Base-by-base conservation (phyloP, 2,888 invertebrate species). In the Hofmannophila pseudospretella region DNA sequence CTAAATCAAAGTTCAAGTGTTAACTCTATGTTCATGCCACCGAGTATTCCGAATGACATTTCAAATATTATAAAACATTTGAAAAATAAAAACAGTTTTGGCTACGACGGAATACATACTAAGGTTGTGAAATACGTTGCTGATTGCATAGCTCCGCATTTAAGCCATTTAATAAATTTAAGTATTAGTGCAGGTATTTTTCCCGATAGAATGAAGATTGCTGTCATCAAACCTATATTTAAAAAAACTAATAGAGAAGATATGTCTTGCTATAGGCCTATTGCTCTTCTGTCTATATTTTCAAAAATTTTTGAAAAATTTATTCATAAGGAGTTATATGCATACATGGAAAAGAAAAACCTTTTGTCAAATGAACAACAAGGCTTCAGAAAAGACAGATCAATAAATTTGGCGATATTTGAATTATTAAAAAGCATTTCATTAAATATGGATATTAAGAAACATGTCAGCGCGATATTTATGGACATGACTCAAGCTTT, bases 391-490 rank as follows among this genome's bases (percentile, higher is more conserved):
- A 41, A 35, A 20, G 20, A 23, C 8, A 38, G n/a, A 35, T 28
- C 28, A 1, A 41, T 14, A 20, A 35, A 31, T 11, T 10, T 32
- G 19, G 42, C 38, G 0, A 38, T 42, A 14, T 34, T 13, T 29
- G 25, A 42, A 3, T 14, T 35, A 3, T 7, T 34, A 3, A 33
- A 33, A 2, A 25, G 11, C 3, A n/a, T 33, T 3, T 14, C 26
- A 7, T 1, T 2, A 7, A 26, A 13, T 14, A 25, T 44, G 1
- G 42, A 42, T 22, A 28, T 25, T 13, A 36, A 14, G 20, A 33
- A 8, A 19, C 42, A 34, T 19, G 34, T 47, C 8, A 22, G 28
- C 23, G 35, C 42, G 1, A 5, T 50, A 9, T 50, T 34, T 31
- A 23, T 23, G 23, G 23, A 23, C 23, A 23, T 23, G 23, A 23